Evolutionary conservation across 2,888 invertebrate genomes (phyloP), one percentile per base, ranked within the genome.

Genomic region (Acrobasis suavella): DNA sequence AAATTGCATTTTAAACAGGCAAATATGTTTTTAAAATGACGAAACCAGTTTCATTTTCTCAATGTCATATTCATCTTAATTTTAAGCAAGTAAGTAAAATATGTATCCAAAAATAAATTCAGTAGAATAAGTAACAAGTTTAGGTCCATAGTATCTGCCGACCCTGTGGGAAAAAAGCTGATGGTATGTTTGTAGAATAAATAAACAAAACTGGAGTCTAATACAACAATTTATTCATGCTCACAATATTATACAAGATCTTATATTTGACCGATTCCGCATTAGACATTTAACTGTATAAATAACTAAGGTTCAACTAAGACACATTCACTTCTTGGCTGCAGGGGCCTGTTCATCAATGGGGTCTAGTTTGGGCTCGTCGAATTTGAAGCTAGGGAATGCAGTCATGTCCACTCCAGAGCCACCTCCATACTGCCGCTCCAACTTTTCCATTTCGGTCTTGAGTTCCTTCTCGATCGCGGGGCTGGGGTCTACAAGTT

Each of bases 331-430:
- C 86, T 89, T 87, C 77, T 85, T 85, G 76, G 85, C 72, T 0
- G 71, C 69, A 1, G 74, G 51, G 1, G 80, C 79, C 65, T 82
- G 86, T 64, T 91, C 89, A 72, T 94, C 92, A 71, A 96, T 95
- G 70, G 95, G 94, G 84, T 96, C 96, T 69, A 96, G 83, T 73
- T 93, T 93, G 58, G 95, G 95, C 67, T 96, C 97, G 32, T 93
- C 92, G 76, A 98, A 98, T 79, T 95, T 96, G 82, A 98, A 96
- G 14, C 94, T 82, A 12, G 98, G 98, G 87, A 99, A 98, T 85
- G 97, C 93, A 16, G 96, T 96, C 96, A 98, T 97, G 81, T 98
- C 97, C 6, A 94, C 94, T 52, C 96, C 97, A 12, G 93, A 81
- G 61, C 94, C 96, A 72, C 96, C 96, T 68, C 96, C 96, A 78